These are phyloP conservation scores for Chaetodon trifascialis DNA, from an alignment of 2,113 vertebrate species.

Conservation along the genomic window DNA sequence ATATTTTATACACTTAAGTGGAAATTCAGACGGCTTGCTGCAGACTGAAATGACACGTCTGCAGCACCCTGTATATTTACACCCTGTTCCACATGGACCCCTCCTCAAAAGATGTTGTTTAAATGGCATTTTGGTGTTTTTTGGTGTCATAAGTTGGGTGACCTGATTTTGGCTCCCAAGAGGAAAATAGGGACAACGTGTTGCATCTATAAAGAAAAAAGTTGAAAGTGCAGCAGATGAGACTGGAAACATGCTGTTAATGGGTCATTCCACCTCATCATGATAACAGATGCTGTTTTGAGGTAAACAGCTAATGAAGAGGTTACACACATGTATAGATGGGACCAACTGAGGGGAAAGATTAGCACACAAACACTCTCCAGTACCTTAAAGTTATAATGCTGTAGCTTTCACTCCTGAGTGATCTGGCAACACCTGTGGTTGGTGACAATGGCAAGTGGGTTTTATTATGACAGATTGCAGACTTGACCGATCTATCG, in stretches of 20 bases:
- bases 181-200: background rate
- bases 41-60: background rate
- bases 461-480: background rate
- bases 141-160: background rate
- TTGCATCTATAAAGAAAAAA: background rate
- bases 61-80: conserved; percentile 4
- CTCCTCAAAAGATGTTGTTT: background rate
- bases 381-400: background rate
- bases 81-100: background rate
- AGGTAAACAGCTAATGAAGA: background rate
- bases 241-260: background rate
- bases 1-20: background rate
- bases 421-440: too few species aligned
- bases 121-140: background rate
- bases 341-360: background rate
- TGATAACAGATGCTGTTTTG: conserved; percentile 1
- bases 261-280: background rate
- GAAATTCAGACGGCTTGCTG: background rate
- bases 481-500: background rate
- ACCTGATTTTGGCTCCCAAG: background rate
- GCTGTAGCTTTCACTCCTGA: too few species aligned
- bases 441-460: background rate
- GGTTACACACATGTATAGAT: background rate
- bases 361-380: background rate
- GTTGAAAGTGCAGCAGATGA: background rate